phyloP scores from a whole-genome alignment of 2,113 vertebrate species.

The Pollimyrus isidori region DNA sequence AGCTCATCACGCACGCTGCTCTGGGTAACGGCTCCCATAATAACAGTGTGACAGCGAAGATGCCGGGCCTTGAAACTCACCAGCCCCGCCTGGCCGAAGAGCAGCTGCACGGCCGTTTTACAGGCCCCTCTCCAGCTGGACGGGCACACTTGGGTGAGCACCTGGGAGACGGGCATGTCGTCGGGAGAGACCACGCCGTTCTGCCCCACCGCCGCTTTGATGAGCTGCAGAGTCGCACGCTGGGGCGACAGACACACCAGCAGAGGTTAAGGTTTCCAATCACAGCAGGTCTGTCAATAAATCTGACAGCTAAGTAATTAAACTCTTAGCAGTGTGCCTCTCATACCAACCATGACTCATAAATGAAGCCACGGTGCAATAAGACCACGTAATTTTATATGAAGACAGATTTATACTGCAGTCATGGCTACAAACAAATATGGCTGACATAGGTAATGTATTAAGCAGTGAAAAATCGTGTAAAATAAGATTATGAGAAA shows the following conservation, averaged over 20 bases:
- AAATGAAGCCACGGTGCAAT: not conserved
- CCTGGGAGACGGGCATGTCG: slow-evolving; percentile 85
- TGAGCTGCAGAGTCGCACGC: slow-evolving; percentile 90
- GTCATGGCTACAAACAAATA: not conserved
- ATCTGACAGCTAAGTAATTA: not conserved
- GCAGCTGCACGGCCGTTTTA: slow-evolving; percentile 92
- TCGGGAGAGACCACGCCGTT: slow-evolving; percentile 81
- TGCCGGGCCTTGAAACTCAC: slow-evolving; percentile 60
- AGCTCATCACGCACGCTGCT: not conserved
- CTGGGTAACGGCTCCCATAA: not conserved
- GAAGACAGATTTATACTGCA: not conserved
- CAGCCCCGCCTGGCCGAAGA: slow-evolving; percentile 95
- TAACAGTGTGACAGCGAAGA: not conserved
- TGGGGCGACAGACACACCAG: slow-evolving; percentile 36
- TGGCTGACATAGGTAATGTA: not conserved
- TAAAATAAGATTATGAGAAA: not conserved
- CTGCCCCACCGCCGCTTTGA: slow-evolving; percentile 86
- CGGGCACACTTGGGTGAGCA: slow-evolving; percentile 96
- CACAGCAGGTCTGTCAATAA: not conserved
- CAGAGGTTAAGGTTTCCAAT: not conserved
- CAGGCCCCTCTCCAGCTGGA: slow-evolving; percentile 96
- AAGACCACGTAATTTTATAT: not conserved
- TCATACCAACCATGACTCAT: not conserved
- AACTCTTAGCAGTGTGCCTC: not conserved
- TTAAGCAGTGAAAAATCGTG: not conserved